A percentile compares a stretch with the other conserved stretches of the same genome.
Evolutionary conservation across 2,888 invertebrate species (phyloP).

Genomic region (Halictus ligatus): DNA sequence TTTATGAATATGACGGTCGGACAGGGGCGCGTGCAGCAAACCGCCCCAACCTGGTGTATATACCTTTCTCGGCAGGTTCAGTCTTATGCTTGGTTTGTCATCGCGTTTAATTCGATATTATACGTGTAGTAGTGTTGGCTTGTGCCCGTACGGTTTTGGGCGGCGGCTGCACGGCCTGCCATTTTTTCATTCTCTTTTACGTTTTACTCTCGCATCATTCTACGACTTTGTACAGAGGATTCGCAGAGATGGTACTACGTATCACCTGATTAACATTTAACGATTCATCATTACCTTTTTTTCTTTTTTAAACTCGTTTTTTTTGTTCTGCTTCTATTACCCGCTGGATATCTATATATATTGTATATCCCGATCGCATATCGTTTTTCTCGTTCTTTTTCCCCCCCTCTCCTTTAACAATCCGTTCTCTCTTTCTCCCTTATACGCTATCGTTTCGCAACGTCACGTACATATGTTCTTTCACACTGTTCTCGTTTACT

Average conservation of each 20-base stretch:
- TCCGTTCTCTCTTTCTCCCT: constrained; percentile 48
- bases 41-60: constrained; percentile 66
- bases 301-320: constrained; percentile 37
- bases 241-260: constrained; percentile 71
- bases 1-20: constrained; percentile 72
- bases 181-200: constrained; percentile 16
- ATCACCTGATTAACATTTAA: constrained; percentile 65
- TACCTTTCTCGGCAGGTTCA: constrained; percentile 80
- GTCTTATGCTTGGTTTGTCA: constrained; percentile 80
- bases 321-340: constrained; percentile 57
- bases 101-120: constrained; percentile 65
- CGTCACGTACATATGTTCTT: constrained; percentile 51
- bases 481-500: constrained; percentile 49
- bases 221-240: constrained; percentile 66
- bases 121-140: constrained; percentile 67
- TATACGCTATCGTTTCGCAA: constrained; percentile 54
- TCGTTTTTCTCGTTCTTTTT: constrained; percentile 56
- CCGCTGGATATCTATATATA: constrained; percentile 63
- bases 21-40: constrained; percentile 65
- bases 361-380: constrained; percentile 59
- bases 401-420: constrained; percentile 30
- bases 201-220: constrained; percentile 30
- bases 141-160: constrained; percentile 72
- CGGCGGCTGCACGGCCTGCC: constrained; percentile 64
- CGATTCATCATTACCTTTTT: constrained; percentile 13